Conservation (phyloP, 2,797 vertebrate species). For the Xenops minutus region DNA sequence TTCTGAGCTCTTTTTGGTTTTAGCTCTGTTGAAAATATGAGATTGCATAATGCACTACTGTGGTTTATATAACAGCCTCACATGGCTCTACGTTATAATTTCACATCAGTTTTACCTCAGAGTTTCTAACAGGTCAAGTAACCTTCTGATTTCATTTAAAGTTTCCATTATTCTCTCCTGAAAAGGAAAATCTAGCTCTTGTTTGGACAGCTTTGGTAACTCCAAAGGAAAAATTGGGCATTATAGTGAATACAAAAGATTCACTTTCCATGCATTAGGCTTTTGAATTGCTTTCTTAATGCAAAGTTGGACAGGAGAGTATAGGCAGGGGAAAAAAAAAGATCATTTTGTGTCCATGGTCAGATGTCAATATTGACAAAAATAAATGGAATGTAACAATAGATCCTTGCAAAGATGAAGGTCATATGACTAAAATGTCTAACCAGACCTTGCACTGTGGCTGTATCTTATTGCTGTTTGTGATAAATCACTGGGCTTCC, state of each 20-base stretch:
- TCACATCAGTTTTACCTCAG: slow-evolving; percentile 69
- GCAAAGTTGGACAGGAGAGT: slow-evolving; percentile 60
- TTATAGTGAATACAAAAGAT: slow-evolving; percentile 77
- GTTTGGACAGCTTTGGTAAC: slow-evolving; percentile 78
- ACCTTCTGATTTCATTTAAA: slow-evolving; percentile 80
- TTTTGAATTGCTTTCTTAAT: slow-evolving; percentile 76
- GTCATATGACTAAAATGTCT: slow-evolving; percentile 54
- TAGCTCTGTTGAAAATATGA: slow-evolving; percentile 24
- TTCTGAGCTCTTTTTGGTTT: slow-evolving; percentile 22
- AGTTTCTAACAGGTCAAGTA: slow-evolving; percentile 73
- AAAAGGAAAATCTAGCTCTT: slow-evolving; percentile 79
- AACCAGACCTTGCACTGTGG: not conserved
- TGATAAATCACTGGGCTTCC: not conserved
- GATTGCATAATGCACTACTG: not conserved
- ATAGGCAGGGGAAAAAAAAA: slow-evolving; percentile 40
- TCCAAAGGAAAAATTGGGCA: slow-evolving; percentile 76
- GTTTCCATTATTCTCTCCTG: slow-evolving; percentile 76
- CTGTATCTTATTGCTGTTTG: not conserved
- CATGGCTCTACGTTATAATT: slow-evolving; percentile 33
- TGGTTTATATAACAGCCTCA: slow-evolving; percentile 23
- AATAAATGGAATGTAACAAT: slow-evolving; percentile 73
- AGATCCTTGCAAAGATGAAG: slow-evolving; percentile 63
- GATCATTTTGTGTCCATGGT: slow-evolving; percentile 73
- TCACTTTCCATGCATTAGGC: slow-evolving; percentile 76
- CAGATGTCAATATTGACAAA: slow-evolving; percentile 76